phyloP scores from a whole-genome alignment of 2,113 vertebrate species.

The Phoenicopterus ruber region DNA sequence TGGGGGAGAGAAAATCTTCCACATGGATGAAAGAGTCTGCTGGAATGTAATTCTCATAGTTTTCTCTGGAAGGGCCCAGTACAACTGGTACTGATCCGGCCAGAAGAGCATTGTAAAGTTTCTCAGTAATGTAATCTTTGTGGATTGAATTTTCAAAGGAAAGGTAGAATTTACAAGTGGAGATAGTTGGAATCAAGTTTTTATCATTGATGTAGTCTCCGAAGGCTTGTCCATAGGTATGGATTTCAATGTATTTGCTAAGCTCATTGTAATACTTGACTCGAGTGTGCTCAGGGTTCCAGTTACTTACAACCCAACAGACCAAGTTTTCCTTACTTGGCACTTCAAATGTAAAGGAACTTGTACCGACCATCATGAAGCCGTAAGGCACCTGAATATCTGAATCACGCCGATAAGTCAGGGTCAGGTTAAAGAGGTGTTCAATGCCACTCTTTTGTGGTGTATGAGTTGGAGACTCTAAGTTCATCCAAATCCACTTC shows the following conservation, averaged over 20 bases:
- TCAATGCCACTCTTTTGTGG: conserved; percentile 90
- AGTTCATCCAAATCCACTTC: conserved; percentile 99
- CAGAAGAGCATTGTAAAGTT: conserved; percentile 93
- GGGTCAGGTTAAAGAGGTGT: conserved; percentile 92
- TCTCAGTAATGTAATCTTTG: conserved; percentile 97
- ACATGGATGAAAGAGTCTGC: conserved; percentile 94
- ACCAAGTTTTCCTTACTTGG: conserved; percentile 93
- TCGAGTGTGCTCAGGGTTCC: conserved; percentile 91
- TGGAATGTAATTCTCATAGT: conserved; percentile 96
- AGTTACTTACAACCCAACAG: conserved; percentile 98
- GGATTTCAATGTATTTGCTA: conserved; percentile 93
- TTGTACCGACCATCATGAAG: conserved; percentile 85
- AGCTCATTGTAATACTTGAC: conserved; percentile 97
- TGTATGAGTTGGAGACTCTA: conserved; percentile 94
- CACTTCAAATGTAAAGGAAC: conserved; percentile 86
- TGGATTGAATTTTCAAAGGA: conserved; percentile 97
- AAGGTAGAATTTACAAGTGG: conserved; percentile 95
- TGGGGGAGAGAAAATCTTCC: conserved; percentile 90
- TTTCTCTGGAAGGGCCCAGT: conserved; percentile 88
- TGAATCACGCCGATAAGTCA: conserved; percentile 92
- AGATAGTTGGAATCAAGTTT: conserved; percentile 92
- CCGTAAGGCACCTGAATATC: conserved; percentile 98
- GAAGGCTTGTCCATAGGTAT: conserved; percentile 91
- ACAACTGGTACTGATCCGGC: conserved; percentile 93
- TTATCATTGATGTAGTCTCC: conserved; percentile 90